Evolutionary conservation across 2,797 vertebrate species (phyloP).

Genomic region (Gallinago solitaria): DNA sequence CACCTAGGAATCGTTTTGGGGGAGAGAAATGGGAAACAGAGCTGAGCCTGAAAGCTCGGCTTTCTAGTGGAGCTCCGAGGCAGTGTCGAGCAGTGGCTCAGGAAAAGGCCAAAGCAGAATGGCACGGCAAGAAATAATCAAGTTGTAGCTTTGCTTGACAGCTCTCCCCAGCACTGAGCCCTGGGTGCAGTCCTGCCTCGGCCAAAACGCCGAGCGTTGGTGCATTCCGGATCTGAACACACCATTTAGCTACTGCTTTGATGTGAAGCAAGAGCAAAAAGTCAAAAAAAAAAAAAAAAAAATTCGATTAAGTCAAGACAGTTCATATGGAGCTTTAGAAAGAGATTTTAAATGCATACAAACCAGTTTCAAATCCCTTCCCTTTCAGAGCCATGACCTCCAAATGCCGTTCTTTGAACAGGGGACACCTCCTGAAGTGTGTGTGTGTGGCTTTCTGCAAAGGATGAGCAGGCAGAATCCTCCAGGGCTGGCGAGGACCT

Average conservation of each 20-base stretch:
- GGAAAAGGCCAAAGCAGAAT: not conserved
- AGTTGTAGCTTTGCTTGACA: not conserved
- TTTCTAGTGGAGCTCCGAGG: not conserved
- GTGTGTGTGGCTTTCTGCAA: not conserved
- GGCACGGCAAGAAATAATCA: not conserved
- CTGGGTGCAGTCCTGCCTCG: not conserved
- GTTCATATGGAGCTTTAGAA: not conserved
- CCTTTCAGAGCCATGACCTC: not conserved
- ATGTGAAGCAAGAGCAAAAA: not conserved
- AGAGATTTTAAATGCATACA: not conserved
- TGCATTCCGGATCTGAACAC: not conserved
- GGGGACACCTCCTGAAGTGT: not conserved
- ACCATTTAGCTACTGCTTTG: not conserved
- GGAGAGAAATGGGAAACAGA: not conserved
- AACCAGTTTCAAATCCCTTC: not conserved
- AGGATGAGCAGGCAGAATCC: not conserved
- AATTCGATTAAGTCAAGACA: not conserved
- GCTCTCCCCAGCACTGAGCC: not conserved
- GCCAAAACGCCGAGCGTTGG: not conserved
- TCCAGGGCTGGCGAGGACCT: not conserved
- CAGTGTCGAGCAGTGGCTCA: accelerated
- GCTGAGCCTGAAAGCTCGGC: not conserved
- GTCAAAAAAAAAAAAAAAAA: not conserved
- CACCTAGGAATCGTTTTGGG: not conserved
- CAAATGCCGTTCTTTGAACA: not conserved